Conservation (phyloP, 2,888 invertebrate species). For the Heliothis peltigera region DNA sequence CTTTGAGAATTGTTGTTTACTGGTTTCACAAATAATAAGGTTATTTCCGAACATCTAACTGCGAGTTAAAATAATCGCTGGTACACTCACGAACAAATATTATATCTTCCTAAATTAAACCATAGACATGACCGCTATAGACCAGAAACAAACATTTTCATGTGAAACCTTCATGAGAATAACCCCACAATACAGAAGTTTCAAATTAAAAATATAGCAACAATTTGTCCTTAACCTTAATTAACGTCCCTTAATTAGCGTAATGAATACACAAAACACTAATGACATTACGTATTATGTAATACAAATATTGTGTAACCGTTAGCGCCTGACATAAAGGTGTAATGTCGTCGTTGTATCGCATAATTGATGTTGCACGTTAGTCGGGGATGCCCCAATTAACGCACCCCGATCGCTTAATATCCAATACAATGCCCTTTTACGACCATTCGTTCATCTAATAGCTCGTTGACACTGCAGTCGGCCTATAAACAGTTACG, state of each 20-base stretch:
- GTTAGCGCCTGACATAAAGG: constrained; percentile 49
- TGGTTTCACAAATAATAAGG: too few species aligned
- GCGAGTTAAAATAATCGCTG: too few species aligned
- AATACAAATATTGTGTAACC: constrained; percentile 51
- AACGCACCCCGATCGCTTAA: constrained; percentile 73
- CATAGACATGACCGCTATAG: too few species aligned
- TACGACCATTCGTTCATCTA: constrained; percentile 74
- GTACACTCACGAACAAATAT: too few species aligned
- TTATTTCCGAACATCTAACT: too few species aligned
- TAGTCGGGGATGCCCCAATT: constrained; percentile 70
- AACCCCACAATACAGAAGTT: too few species aligned
- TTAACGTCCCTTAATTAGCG: constrained; percentile 30
- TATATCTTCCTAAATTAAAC: too few species aligned
- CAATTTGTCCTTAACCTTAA: constrained; percentile 33
- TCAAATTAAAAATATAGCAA: constrained; percentile 1
- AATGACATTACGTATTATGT: constrained; percentile 50
- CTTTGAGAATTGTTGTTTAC: too few species aligned
- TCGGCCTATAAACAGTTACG: constrained; percentile 38
- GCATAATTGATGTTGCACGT: constrained; percentile 61
- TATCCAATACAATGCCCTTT: constrained; percentile 75
- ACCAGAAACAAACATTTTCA: too few species aligned
- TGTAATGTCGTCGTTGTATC: constrained; percentile 56
- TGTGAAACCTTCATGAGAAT: too few species aligned
- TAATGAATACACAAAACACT: constrained; percentile 53
- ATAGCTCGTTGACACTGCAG: constrained; percentile 68